Evolutionary conservation across 2,888 invertebrate species (phyloP).

Genomic region (Chymomyza procnemis): DNA sequence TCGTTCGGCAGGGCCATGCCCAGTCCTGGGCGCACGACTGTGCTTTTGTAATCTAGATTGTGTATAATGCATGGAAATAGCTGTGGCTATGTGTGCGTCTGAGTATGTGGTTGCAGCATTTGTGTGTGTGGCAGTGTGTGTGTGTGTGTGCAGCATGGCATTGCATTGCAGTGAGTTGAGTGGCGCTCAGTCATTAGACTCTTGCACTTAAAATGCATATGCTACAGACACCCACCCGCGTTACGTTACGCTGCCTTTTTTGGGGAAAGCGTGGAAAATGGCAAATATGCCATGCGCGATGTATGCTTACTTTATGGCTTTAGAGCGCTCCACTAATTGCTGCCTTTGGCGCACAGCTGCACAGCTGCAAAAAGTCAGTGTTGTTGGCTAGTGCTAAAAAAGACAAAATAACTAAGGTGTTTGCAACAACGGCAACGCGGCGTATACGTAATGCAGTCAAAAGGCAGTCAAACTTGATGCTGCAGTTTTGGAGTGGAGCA

Average conservation of each 20-base stretch:
- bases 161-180: not conserved
- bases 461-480: conserved; percentile 1
- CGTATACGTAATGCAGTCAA: conserved; percentile 21
- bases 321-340: conserved; percentile 58
- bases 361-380: not conserved
- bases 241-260: not conserved
- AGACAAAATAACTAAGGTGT: not conserved
- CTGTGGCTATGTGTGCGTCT: conserved; percentile 26
- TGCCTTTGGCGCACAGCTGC: not conserved
- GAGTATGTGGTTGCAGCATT: not conserved
- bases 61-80: not conserved
- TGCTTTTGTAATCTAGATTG: conserved; percentile 22
- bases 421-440: conserved; percentile 24
- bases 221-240: not conserved
- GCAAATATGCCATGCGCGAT: not conserved
- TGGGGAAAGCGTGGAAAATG: not conserved
- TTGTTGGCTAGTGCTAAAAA: not conserved
- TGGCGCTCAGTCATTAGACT: conserved; percentile 1
- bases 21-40: not conserved
- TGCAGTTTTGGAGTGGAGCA: conserved; percentile 16
- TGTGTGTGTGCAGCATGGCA: not conserved
- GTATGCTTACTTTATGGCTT: conserved; percentile 55
- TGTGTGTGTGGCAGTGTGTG: too few species aligned
- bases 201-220: not conserved
- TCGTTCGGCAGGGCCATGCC: not conserved